Base-by-base conservation (phyloP, 2,113 vertebrate genomes). In the Hylia prasina region DNA sequence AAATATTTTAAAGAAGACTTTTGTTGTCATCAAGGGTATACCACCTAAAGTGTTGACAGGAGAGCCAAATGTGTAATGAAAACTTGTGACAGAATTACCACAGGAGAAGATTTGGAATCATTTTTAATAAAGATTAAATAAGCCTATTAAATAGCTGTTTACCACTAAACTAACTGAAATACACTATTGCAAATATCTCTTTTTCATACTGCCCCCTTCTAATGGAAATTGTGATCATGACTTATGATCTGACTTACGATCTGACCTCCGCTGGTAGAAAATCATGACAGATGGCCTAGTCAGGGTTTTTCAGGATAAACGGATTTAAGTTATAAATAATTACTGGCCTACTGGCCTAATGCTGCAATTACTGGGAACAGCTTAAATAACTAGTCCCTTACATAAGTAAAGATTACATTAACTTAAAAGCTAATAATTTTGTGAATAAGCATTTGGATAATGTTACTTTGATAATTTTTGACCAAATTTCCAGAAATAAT, bases 311-410 rank as follows among this genome's bases (percentile, higher is more conserved):
- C 51, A 78, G 73, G 95, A 58, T 95, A 92, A 97, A 96, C 5
- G 21, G 92, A 96, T 97, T 95, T 95, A 88, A 89, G 80, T 90
- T 96, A 96, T 54, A 87, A 91, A 72, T 94, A 96, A 87, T 95
- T 93, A 78, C 17, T 91, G 68, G 30, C 92, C 84, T 89, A 93
- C 72, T 90, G 66, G 24, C 87, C 77, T 94, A 93, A 80, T 72
- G 65, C 53, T 87, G 50, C 45, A 61, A 58, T 40, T 81, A 47
- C 40, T 83, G 50, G 13, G 85, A 82, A 63, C 63, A 78, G 63
- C 39, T 92, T 97, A 91, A 95, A 89, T 95, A 90, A 80, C 69
- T 44, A 44, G 63, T 28, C 37, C 10, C 51, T 96, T 96, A 92
- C 16, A 14, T 95, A 95, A 96, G 80, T 86, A 87, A 89, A 71